These are phyloP conservation scores for Zygaena filipendulae DNA, from an alignment of 2,888 invertebrate genomes.

Conservation along the genomic window DNA sequence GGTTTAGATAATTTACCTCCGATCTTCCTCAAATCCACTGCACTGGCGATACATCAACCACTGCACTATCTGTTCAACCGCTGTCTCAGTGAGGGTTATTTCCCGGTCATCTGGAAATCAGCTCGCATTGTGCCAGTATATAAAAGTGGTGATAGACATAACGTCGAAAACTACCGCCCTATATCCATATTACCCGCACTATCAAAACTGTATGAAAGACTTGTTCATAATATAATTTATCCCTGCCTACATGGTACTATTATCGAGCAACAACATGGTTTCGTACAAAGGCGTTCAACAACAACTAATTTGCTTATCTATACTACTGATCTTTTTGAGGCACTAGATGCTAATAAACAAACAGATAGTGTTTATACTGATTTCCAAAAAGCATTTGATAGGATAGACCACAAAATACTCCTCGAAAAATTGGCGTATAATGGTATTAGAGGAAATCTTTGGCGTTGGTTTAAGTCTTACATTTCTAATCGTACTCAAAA, in stretches of 20 bases:
- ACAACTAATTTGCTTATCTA: too few species aligned
- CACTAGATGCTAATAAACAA: slow-evolving; percentile 5
- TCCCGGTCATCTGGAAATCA: not conserved
- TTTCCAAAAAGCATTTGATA: slow-evolving; percentile 14
- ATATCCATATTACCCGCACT: too few species aligned
- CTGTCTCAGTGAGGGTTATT: too few species aligned
- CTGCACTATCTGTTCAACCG: too few species aligned
- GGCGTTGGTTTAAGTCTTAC: slow-evolving; percentile 9
- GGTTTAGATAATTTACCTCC: too few species aligned
- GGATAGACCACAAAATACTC: slow-evolving; percentile 11
- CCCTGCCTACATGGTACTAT: too few species aligned
- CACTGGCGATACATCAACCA: too few species aligned
- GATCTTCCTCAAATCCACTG: too few species aligned
- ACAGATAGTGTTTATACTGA: slow-evolving; percentile 14
- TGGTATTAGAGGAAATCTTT: slow-evolving; percentile 7
- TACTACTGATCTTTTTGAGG: slow-evolving; percentile 1
- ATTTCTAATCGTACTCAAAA: slow-evolving; percentile 6
- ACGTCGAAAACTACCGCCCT: slow-evolving; percentile 1
- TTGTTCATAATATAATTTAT: too few species aligned
- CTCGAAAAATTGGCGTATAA: slow-evolving; percentile 3
- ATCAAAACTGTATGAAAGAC: slow-evolving; percentile 1
- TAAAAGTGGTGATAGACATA: slow-evolving; percentile 3
- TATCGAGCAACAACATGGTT: too few species aligned
- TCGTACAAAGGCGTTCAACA: too few species aligned
- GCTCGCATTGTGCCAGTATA: slow-evolving; percentile 4